Conservation (phyloP, 2,888 invertebrate genomes). For the Himalopsyche anomala region DNA sequence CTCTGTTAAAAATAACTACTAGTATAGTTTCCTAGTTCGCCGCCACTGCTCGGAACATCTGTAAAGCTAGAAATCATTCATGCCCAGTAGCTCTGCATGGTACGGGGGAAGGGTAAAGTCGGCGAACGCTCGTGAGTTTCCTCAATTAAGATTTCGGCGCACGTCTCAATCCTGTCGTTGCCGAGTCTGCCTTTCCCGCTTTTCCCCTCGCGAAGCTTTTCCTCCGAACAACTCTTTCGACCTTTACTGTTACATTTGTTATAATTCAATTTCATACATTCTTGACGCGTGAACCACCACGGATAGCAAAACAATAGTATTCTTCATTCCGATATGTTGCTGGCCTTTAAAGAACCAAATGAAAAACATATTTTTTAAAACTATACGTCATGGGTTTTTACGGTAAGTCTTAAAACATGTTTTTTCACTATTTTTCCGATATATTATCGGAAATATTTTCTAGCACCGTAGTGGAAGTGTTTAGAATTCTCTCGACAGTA, state of each 20-base stretch:
- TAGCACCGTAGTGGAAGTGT: too few relatives aligned
- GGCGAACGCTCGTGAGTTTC: slow-evolving; percentile 6
- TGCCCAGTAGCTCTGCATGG: background rate
- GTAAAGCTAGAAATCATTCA: slow-evolving; percentile 4
- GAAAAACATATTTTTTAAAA: too few relatives aligned
- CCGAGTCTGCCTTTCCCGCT: background rate
- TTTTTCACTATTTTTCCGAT: too few relatives aligned
- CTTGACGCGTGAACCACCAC: too few relatives aligned
- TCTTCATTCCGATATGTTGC: too few relatives aligned
- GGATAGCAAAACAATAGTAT: too few relatives aligned
- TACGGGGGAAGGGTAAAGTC: background rate
- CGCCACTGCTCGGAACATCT: background rate
- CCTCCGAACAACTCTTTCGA: background rate
- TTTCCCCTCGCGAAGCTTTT: background rate
- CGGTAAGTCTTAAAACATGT: too few relatives aligned
- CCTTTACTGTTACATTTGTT: background rate
- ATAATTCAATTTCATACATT: background rate
- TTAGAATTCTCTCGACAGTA: too few relatives aligned
- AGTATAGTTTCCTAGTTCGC: background rate
- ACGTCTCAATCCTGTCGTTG: slow-evolving; percentile 26
- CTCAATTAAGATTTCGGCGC: slow-evolving; percentile 1
- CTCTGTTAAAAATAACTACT: too few relatives aligned
- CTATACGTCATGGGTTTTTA: too few relatives aligned
- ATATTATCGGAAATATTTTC: too few relatives aligned
- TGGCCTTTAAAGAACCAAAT: too few relatives aligned